These are phyloP conservation scores for Lophotriccus pileatus DNA, from an alignment of 2,797 vertebrate genomes.

Conservation along the genomic window DNA sequence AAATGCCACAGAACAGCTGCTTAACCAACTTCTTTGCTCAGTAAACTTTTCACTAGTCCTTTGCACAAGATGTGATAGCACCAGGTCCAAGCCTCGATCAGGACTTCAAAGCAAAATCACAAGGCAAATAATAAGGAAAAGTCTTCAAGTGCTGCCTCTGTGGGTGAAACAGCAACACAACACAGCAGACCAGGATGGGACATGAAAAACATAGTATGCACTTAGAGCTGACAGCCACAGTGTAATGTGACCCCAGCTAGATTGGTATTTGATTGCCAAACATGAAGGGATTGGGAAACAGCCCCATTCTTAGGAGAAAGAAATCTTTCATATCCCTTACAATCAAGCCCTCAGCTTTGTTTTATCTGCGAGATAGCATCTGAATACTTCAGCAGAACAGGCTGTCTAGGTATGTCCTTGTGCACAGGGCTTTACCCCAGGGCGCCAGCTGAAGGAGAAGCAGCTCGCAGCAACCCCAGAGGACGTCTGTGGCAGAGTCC, in stretches of 20 bases:
- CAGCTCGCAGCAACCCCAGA: background rate
- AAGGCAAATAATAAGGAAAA: background rate
- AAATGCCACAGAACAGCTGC: background rate
- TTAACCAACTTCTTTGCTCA: background rate
- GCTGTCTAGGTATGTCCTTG: background rate
- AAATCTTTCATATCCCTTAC: slow-evolving; percentile 29
- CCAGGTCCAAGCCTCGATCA: background rate
- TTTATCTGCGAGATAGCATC: slow-evolving; percentile 6
- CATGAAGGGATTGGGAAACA: background rate
- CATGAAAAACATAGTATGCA: slow-evolving; percentile 37
- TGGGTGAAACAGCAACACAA: background rate
- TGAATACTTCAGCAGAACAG: background rate
- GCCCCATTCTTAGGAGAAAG: slow-evolving; percentile 27
- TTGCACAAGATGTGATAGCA: background rate
- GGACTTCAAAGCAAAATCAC: background rate
- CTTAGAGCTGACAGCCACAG: slow-evolving; percentile 34
- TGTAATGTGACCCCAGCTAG: slow-evolving; percentile 51
- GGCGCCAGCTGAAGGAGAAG: background rate
- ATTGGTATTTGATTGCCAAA: slow-evolving; percentile 53
- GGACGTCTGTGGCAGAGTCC: background rate
- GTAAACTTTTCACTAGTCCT: background rate
- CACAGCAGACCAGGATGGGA: background rate
- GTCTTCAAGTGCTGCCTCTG: background rate
- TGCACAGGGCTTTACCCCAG: background rate
- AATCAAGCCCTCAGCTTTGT: background rate